Evolutionary conservation across 2,113 vertebrate species (phyloP), one percentile per base, ranked within the genome.

Genomic region (Varanus salvator): DNA sequence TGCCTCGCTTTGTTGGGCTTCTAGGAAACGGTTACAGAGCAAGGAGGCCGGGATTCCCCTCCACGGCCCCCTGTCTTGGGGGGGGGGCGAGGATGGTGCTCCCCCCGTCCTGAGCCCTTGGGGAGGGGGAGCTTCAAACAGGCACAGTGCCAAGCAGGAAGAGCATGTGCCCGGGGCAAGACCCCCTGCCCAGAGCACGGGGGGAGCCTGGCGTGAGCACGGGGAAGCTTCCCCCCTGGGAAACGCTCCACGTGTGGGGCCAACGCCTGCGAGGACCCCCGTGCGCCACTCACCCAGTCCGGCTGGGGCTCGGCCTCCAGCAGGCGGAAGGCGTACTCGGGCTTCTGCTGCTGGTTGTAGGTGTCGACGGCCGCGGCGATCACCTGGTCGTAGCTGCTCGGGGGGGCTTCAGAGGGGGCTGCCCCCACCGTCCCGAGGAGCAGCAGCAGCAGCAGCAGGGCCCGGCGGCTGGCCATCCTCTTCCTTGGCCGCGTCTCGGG

Each of bases 341-440:
- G 66, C 1, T 84, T 84, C 23, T 84, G 44, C 38, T 84, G 3
- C 83, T 71, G 66, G 66, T 84, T 84, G 48, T 54, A 85, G 44
- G 27, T 54, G 68, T 72, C 48, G 14, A 86, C 50, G 1, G 71
- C 84, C 0, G 84, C 9, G 3, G 71, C 48, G 0, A 86, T 8
- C 17, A n/a, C 84, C 69, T 86, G 50, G 6, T 86, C 84, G 1
- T 86, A 86, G 84, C 31, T 74, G 69, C 6, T 5, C 1, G 69
- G 21, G 1, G 50, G 2, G 3, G 4, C 19, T 3, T 4, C 0
- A 0, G 69, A 12, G 48, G 84, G 84, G 31, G 29, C 50, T 4
- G 84, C 84, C 1, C 19, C 8, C 31, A 23, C 71, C 69, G 34
- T 19, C 50, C 31, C 71, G 2, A 74, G 1, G 19, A 86, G 3